Conservation (phyloP, 2,797 vertebrate genomes). For the Esox lucius region DNA sequence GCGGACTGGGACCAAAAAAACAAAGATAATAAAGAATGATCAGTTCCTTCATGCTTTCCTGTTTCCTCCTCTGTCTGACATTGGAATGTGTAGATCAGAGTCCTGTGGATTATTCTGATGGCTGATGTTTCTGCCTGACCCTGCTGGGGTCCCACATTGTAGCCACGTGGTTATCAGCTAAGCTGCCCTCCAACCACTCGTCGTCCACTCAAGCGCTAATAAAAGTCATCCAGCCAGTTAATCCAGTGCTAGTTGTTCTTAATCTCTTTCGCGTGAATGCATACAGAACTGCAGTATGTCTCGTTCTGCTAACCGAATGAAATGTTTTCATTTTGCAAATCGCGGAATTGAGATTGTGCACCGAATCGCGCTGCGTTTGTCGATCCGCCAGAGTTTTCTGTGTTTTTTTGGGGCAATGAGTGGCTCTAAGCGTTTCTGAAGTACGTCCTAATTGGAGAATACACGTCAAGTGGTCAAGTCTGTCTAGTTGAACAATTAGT, state of each 20-base stretch:
- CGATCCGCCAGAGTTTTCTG: too few relatives aligned
- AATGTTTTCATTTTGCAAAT: not conserved
- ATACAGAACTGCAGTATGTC: not conserved
- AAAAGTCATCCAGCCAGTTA: not conserved
- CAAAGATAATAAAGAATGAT: conserved; percentile 22
- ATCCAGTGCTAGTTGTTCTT: not conserved
- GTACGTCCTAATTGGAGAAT: conserved; percentile 34
- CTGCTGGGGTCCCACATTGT: not conserved
- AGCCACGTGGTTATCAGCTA: not conserved
- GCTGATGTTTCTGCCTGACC: conserved; percentile 2
- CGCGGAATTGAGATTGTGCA: not conserved
- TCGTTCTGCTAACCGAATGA: not conserved
- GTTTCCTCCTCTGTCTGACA: conserved; percentile 1
- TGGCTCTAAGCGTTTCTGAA: too few relatives aligned
- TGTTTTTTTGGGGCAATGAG: too few relatives aligned
- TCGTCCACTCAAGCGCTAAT: not conserved
- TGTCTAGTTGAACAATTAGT: conserved; percentile 57
- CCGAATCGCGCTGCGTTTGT: not conserved
- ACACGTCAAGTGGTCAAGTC: conserved; percentile 40
- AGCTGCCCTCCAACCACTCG: not conserved
- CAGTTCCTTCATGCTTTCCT: conserved; percentile 7
- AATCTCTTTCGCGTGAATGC: not conserved
- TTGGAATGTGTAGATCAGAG: not conserved
- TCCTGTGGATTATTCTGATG: conserved; percentile 20
- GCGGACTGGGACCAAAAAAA: not conserved